Evolutionary conservation across 2,113 vertebrate genomes (phyloP).

Genomic region (Protobothrops mucrosquamatus): DNA sequence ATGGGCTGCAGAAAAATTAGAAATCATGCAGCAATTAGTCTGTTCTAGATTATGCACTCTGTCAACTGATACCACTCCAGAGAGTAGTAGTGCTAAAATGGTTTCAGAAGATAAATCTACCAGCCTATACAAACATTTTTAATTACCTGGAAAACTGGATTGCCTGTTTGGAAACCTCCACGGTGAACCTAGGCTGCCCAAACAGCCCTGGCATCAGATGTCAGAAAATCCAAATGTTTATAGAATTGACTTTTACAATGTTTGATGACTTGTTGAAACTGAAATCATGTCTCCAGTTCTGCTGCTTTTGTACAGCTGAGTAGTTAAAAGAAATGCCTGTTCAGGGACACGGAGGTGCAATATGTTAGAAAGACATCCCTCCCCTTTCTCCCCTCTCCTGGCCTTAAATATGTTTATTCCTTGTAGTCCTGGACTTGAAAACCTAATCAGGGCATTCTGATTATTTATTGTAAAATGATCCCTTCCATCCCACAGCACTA

Average conservation of each 20-base stretch:
- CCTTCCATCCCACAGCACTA: slow-evolving; percentile 36
- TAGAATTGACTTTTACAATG: slow-evolving; percentile 73
- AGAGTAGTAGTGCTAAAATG: slow-evolving; percentile 78
- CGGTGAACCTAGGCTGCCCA: slow-evolving; percentile 72
- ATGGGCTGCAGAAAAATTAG: slow-evolving; percentile 85
- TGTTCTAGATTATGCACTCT: slow-evolving; percentile 81
- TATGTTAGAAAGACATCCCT: slow-evolving; percentile 28
- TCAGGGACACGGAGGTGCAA: slow-evolving; percentile 37
- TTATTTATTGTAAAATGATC: slow-evolving; percentile 42
- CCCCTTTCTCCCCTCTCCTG: slow-evolving; percentile 26
- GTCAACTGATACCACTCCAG: slow-evolving; percentile 83
- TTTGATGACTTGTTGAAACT: slow-evolving; percentile 71
- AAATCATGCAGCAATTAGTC: slow-evolving; percentile 82
- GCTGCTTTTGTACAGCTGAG: slow-evolving; percentile 33
- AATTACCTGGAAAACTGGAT: slow-evolving; percentile 80
- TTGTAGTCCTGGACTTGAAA: slow-evolving; percentile 32
- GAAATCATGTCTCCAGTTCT: slow-evolving; percentile 54
- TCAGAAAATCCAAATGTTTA: slow-evolving; percentile 71
- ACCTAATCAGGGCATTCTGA: slow-evolving; percentile 44
- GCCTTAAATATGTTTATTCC: slow-evolving; percentile 45
- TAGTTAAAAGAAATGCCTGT: slow-evolving; percentile 59
- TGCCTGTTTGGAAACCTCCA: slow-evolving; percentile 74
- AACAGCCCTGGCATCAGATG: slow-evolving; percentile 71
- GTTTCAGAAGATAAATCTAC: slow-evolving; percentile 81
- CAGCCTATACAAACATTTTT: slow-evolving; percentile 82